phyloP scores from a whole-genome alignment of 2,113 vertebrate species.

The Camelus dromedarius region DNA sequence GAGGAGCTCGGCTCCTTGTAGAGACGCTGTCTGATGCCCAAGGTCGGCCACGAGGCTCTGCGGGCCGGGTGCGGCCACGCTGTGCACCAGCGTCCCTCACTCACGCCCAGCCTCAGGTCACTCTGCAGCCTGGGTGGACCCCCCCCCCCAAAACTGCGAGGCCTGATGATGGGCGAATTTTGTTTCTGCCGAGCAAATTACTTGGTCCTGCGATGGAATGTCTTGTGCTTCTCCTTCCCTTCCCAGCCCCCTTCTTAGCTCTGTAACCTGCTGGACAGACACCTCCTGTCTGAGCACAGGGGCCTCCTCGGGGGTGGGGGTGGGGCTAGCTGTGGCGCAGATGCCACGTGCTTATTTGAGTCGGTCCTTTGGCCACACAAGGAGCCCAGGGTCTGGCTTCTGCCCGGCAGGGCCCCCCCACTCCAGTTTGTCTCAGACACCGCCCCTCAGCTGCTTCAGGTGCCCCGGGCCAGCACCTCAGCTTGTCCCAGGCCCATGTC shows the following conservation, averaged over 20 bases:
- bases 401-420: neutral
- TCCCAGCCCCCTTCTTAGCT: conserved; percentile 26
- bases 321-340: fast-evolving
- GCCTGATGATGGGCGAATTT: neutral
- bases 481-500: neutral
- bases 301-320: neutral
- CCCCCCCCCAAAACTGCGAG: too few relatives aligned
- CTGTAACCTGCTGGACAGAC: neutral
- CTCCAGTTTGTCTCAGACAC: neutral
- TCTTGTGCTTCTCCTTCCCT: conserved; percentile 46
- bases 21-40: neutral
- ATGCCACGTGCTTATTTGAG: neutral
- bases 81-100: conserved; percentile 33
- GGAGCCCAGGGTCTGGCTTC: neutral
- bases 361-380: neutral
- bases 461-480: fast-evolving
- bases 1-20: conserved; percentile 41
- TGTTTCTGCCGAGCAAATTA: conserved; percentile 69
- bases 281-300: neutral
- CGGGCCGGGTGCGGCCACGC: neutral
- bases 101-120: neutral
- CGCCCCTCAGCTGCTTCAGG: neutral
- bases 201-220: conserved; percentile 59
- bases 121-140: too few relatives aligned
- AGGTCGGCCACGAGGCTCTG: neutral